phyloP scores from a whole-genome alignment of 1,140 invertebrate species.

The Cecropterus lyciades region DNA sequence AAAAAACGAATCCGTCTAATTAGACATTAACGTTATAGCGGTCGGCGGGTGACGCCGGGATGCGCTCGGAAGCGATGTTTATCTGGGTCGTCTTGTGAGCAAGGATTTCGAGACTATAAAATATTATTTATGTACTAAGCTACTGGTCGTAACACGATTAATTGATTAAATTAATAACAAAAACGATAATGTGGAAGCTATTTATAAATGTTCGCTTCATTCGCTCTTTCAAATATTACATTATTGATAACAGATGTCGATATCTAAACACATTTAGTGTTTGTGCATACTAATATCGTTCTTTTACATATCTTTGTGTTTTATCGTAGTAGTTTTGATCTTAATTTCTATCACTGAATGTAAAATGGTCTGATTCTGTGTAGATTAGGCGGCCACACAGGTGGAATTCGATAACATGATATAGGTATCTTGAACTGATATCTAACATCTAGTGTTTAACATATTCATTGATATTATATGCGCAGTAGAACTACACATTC shows the following conservation, averaged over 20 bases:
- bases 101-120: slow-evolving; percentile 61
- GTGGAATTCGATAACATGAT: slow-evolving; percentile 27
- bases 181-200: background rate
- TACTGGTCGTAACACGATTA: slow-evolving; percentile 38
- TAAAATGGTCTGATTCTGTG: slow-evolving; percentile 14
- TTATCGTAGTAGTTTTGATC: slow-evolving; percentile 20
- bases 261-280: slow-evolving; percentile 4
- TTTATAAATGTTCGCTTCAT: slow-evolving; percentile 3
- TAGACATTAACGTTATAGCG: slow-evolving; percentile 45
- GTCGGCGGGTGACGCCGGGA: slow-evolving; percentile 47
- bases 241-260: slow-evolving; percentile 18
- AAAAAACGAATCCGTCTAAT: slow-evolving; percentile 45
- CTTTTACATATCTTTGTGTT: slow-evolving; percentile 26
- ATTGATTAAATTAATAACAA: slow-evolving; percentile 24
- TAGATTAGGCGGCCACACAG: slow-evolving; percentile 31
- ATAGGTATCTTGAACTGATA: slow-evolving; percentile 10
- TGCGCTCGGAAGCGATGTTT: slow-evolving; percentile 60
- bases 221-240: background rate
- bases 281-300: slow-evolving; percentile 17
- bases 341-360: slow-evolving; percentile 17
- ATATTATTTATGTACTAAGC: slow-evolving; percentile 41
- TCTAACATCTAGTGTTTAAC: slow-evolving; percentile 20
- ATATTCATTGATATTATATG: slow-evolving; percentile 10
- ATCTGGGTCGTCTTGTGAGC: slow-evolving; percentile 57
- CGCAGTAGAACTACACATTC: too few species aligned